Base-by-base conservation (phyloP, 2,888 invertebrate genomes). In the Julus scanicus region DNA sequence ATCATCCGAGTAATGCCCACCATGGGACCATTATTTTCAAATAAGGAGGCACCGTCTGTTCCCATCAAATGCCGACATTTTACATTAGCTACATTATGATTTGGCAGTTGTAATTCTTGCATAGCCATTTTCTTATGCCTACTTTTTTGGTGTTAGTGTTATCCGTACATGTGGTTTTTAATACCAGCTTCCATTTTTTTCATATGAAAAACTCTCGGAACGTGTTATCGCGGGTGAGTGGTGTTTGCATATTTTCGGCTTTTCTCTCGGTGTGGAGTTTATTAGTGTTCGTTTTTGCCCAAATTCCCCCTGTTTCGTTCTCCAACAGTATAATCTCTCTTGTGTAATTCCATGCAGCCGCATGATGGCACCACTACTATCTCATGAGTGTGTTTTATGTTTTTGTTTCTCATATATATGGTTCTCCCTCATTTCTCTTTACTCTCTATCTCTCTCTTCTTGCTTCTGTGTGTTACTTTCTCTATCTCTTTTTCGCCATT, bases 321-420 rank as follows among this genome's bases (percentile, higher is more conserved):
- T 20, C 17, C 86, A 20, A 44, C 17, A 39, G 11, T 84, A 84
- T 40, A 11, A 86, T 88, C 80, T 88, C 39, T 88, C 83, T 48
- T 88, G 40, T 88, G 49, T 49, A 40, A 83, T 83, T 80, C n/a
- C 29, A 83, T 48, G 53, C 88, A 88, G 80, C 88, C 88, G 88
- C 88, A 88, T 88, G 88, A 88, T 88, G 88, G 88, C 88, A 88
- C 80, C 88, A 88, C 84, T 84, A 84, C 84, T 83, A 83, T 49
- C 49, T 84, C 84, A 84, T 40, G 48, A 84, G 48, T 84, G 84
- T 84, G 84, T 84, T 84, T 84, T 40, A 17, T 48, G 48, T 40
- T 44, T 84, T 84, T 17, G 84, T 48, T 84, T 84, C 71, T 71
- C 71, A 71, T 63, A 63, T 63, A 63, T 71, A 71, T 20, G 71